phyloP scores from a whole-genome alignment of 2,888 invertebrate species.

The Teleiodes luculella region DNA sequence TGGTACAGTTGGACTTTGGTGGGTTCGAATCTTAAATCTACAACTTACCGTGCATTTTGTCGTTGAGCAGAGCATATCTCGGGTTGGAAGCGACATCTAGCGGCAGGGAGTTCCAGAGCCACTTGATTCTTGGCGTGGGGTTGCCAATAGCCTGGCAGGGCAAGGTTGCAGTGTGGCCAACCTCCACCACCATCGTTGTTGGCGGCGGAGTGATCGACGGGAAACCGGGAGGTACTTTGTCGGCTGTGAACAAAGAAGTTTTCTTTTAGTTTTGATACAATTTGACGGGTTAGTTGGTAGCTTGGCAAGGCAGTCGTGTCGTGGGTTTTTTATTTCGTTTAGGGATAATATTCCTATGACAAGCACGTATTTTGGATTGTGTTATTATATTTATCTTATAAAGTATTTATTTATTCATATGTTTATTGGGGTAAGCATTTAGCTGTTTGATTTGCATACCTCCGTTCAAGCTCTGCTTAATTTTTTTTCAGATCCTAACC shows the following conservation, averaged over 20 bases:
- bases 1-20: too few species aligned
- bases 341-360: too few species aligned
- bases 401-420: too few species aligned
- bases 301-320: too few species aligned
- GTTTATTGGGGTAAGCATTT: too few species aligned
- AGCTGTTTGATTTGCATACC: too few species aligned
- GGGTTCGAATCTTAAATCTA: too few species aligned
- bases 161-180: slow-evolving; percentile 93
- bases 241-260: slow-evolving; percentile 73
- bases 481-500: too few species aligned
- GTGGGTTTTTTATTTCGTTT: too few species aligned
- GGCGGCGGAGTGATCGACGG: slow-evolving; percentile 91
- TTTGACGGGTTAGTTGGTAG: background rate
- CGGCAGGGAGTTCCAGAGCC: slow-evolving; percentile 96
- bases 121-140: slow-evolving; percentile 90
- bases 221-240: slow-evolving; percentile 94
- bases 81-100: slow-evolving; percentile 90
- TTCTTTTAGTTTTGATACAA: background rate
- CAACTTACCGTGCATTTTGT: slow-evolving; percentile 85
- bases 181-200: slow-evolving; percentile 96
- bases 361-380: too few species aligned
- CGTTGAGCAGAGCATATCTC: slow-evolving; percentile 90
- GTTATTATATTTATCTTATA: too few species aligned
- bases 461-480: too few species aligned
- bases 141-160: slow-evolving; percentile 93